Conservation (phyloP, 2,113 vertebrate genomes). For the Pterocles gutturalis region DNA sequence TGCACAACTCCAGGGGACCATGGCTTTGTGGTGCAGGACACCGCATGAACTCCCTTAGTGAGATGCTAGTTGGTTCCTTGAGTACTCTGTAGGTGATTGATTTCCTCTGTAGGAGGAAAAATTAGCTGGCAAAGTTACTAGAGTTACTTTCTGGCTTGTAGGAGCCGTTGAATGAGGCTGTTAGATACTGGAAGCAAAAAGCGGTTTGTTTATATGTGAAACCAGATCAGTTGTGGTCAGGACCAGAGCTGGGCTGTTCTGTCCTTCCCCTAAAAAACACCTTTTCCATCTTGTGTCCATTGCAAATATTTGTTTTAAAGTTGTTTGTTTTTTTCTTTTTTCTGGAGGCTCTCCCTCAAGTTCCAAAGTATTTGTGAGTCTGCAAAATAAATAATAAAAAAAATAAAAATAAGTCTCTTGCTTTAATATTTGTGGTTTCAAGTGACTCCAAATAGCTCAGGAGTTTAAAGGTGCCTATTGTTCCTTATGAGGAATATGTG, state of each 20-base stretch:
- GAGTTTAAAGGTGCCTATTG: neutral
- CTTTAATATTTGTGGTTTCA: neutral
- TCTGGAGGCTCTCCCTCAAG: neutral
- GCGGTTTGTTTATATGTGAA: neutral
- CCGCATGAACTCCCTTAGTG: neutral
- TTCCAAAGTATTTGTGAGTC: neutral
- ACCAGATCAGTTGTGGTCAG: neutral
- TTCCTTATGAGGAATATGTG: fast-evolving
- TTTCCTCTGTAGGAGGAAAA: neutral
- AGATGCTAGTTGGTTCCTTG: neutral
- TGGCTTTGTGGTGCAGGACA: neutral
- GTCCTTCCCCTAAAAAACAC: neutral
- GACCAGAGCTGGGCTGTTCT: neutral
- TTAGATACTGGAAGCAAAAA: neutral
- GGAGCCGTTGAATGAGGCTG: neutral
- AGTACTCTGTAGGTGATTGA: neutral
- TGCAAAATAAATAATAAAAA: neutral
- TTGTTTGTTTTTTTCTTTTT: fast-evolving
- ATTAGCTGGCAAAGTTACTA: neutral
- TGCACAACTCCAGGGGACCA: neutral
- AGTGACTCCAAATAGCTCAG: neutral
- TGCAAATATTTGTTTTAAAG: neutral
- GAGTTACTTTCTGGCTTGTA: neutral
- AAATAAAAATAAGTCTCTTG: neutral
- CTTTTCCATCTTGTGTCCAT: neutral